These are phyloP conservation scores for Eubasilissa regina DNA, from an alignment of 1,140 invertebrate genomes.

Conservation along the genomic window DNA sequence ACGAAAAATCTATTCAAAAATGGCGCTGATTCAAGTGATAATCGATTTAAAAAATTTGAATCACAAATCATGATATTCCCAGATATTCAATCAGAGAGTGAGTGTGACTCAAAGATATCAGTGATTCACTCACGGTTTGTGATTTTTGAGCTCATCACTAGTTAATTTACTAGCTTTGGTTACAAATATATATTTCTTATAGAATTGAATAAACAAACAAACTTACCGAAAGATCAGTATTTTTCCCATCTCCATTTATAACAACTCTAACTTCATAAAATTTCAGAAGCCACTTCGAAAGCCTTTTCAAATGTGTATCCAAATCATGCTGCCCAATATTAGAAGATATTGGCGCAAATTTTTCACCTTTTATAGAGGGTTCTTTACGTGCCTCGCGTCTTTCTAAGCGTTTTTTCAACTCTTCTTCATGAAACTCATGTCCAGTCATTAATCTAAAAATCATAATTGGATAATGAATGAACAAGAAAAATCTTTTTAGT, in stretches of 20 bases:
- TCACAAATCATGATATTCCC: too few species aligned
- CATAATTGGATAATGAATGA: slow-evolving; percentile 1
- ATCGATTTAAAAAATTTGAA: too few species aligned
- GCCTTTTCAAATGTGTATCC: slow-evolving; percentile 74
- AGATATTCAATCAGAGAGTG: too few species aligned
- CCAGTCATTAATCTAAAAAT: slow-evolving; percentile 67
- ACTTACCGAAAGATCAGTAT: slow-evolving; percentile 60
- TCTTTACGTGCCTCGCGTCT: slow-evolving; percentile 64
- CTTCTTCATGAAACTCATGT: slow-evolving; percentile 68
- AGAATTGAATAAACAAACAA: not conserved
- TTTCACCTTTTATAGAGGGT: slow-evolving; percentile 71
- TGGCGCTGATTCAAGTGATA: too few species aligned
- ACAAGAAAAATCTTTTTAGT: too few species aligned
- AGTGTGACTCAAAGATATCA: too few species aligned
- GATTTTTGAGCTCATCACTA: too few species aligned
- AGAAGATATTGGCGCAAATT: slow-evolving; percentile 74
- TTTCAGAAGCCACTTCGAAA: slow-evolving; percentile 77
- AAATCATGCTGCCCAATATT: slow-evolving; percentile 79
- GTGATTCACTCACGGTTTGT: too few species aligned
- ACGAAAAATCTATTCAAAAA: too few species aligned
- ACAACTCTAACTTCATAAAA: slow-evolving; percentile 75
- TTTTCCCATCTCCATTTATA: slow-evolving; percentile 71
- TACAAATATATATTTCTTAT: too few species aligned
- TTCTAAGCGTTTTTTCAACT: slow-evolving; percentile 66
- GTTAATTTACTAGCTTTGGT: not conserved